These are phyloP conservation scores for Mobula birostris DNA, from an alignment of 2,113 vertebrate genomes.

Conservation along the genomic window DNA sequence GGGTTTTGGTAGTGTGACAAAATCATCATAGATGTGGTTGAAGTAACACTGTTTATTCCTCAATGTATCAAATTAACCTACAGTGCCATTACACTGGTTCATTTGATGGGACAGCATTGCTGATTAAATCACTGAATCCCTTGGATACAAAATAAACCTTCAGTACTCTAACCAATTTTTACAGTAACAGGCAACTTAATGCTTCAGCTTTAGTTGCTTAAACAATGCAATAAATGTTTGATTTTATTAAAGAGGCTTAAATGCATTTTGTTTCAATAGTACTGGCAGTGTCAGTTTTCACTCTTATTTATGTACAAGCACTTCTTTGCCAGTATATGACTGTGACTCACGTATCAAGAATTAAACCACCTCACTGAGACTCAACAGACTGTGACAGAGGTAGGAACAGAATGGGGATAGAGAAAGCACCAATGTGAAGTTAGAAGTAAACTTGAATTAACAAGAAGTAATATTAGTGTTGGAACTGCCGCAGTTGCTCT, in stretches of 20 bases:
- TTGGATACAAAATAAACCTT: background rate
- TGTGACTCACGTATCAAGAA: background rate
- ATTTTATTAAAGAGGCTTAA: too few species aligned
- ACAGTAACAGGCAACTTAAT: background rate
- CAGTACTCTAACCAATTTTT: background rate
- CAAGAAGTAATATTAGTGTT: conserved; percentile 5
- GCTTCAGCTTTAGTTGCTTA: background rate
- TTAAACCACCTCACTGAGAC: background rate
- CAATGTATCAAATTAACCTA: background rate
- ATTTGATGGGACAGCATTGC: background rate
- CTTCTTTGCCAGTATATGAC: background rate
- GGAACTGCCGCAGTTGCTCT: background rate
- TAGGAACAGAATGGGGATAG: background rate
- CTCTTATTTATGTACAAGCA: too few species aligned
- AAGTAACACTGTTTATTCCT: background rate
- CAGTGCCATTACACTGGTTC: background rate
- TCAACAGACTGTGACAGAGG: background rate
- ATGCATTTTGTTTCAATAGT: background rate
- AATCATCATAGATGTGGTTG: background rate
- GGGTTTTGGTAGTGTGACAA: background rate
- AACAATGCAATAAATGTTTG: background rate
- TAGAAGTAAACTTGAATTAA: background rate
- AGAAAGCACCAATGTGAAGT: background rate
- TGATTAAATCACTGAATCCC: background rate
- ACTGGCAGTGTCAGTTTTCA: background rate